A percentile compares a stretch with the other conserved stretches of the same genome.
Conservation (phyloP, 2,113 vertebrate species). For the Calyptommatus sinebrachiatus region DNA sequence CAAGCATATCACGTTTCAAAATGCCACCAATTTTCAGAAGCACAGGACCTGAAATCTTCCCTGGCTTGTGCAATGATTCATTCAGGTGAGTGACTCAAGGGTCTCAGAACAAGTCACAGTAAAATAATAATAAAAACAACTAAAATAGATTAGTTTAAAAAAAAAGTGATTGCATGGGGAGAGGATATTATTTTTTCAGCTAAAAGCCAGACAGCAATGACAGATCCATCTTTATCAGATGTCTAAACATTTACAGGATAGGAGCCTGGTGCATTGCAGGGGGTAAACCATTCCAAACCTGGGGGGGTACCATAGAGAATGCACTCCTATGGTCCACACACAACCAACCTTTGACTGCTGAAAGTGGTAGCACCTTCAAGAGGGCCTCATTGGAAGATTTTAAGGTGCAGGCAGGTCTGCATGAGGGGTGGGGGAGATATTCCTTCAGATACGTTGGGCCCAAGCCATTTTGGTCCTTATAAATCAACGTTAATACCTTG, state of each 20-base stretch:
- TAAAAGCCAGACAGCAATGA: background rate
- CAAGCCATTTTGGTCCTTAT: background rate
- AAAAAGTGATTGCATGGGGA: too few species aligned
- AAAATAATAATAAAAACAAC: too few species aligned
- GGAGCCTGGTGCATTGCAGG: too few species aligned
- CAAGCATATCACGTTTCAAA: background rate
- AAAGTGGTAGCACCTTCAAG: background rate
- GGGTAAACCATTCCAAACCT: background rate
- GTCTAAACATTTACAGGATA: background rate
- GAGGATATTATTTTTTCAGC: too few species aligned
- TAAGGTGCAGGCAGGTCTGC: background rate
- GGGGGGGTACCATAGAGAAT: background rate
- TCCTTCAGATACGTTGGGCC: background rate
- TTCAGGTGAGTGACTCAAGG: background rate
- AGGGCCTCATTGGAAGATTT: background rate
- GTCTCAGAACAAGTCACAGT: too few species aligned
- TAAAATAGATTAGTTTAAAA: too few species aligned
- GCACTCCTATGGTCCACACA: background rate
- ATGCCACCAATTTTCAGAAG: background rate
- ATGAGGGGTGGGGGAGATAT: too few species aligned
- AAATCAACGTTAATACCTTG: too few species aligned
- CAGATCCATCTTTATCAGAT: background rate
- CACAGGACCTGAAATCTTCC: background rate
- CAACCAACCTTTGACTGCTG: background rate
- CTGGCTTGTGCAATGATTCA: background rate